These are phyloP conservation scores for Pardosa pseudoannulata DNA, from an alignment of 2,888 invertebrate species.

Conservation along the genomic window DNA sequence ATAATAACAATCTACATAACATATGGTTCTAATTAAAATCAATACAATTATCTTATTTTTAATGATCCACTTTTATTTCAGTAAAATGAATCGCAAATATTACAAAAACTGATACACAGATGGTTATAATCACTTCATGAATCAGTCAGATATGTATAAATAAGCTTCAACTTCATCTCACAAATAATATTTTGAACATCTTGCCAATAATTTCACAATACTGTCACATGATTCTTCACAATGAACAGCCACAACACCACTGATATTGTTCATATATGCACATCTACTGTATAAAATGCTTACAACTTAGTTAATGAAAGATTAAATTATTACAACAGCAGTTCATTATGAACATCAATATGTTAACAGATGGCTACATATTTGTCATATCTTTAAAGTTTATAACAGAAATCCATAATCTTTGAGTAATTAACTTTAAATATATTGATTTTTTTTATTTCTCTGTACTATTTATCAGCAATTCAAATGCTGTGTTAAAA, in stretches of 20 bases:
- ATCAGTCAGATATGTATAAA: conserved; percentile 41
- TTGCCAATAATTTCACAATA: not conserved
- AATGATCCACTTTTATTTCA: conserved; percentile 35
- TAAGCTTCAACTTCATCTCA: conserved; percentile 24
- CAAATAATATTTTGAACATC: conserved; percentile 27
- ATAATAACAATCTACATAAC: too few relatives aligned
- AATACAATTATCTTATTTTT: not conserved
- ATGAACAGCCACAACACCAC: not conserved
- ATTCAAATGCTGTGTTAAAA: not conserved
- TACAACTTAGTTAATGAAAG: not conserved
- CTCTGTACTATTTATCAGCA: not conserved
- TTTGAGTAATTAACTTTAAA: not conserved
- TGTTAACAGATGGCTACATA: not conserved
- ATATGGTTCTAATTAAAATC: too few relatives aligned
- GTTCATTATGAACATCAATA: not conserved
- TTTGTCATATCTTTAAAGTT: not conserved
- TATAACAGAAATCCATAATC: not conserved
- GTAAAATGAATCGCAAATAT: conserved; percentile 3
- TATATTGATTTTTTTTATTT: not conserved
- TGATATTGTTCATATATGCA: not conserved
- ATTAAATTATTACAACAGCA: not conserved
- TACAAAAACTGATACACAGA: conserved; percentile 39
- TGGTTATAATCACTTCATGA: conserved; percentile 19
- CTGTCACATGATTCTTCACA: conserved; percentile 20
- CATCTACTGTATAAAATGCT: not conserved